These are phyloP conservation scores for Telmatochromis sp. DNA, from an alignment of 2,113 vertebrate genomes.

Conservation along the genomic window DNA sequence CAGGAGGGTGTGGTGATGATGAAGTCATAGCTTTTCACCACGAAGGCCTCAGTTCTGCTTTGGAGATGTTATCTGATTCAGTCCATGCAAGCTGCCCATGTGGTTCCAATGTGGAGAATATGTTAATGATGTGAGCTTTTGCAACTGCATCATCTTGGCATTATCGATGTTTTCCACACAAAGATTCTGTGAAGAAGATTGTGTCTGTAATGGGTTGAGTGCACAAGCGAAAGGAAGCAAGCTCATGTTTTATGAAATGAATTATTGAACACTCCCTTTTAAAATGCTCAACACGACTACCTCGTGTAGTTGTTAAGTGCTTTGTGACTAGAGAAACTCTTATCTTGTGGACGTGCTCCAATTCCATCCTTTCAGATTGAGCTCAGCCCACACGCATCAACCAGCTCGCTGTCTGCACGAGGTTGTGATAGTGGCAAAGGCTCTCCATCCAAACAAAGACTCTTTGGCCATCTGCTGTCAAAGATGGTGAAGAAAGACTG, in stretches of 20 bases:
- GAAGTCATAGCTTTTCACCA: constrained; percentile 7
- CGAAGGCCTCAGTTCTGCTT: not conserved
- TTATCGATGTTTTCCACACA: not conserved
- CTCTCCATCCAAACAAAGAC: not conserved
- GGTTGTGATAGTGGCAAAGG: not conserved
- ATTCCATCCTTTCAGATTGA: not conserved
- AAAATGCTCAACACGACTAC: not conserved
- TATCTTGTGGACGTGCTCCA: not conserved
- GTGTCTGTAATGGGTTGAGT: not conserved
- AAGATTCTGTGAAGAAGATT: not conserved
- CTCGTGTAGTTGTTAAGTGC: not conserved
- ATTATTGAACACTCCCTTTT: not conserved
- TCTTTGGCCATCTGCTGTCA: not conserved
- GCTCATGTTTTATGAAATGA: not conserved
- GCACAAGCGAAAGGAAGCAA: not conserved
- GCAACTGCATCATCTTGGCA: not conserved
- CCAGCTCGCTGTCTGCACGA: not conserved
- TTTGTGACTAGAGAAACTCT: not conserved
- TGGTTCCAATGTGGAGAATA: not conserved
- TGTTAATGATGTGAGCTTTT: not conserved
- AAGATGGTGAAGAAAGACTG: not conserved
- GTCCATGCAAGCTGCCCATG: not conserved
- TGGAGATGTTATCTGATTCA: not conserved
- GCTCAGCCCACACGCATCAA: not conserved
- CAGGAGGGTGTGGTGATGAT: not conserved